These are phyloP conservation scores for Cheilosia pagana DNA, from an alignment of 2,888 invertebrate genomes.

Conservation along the genomic window DNA sequence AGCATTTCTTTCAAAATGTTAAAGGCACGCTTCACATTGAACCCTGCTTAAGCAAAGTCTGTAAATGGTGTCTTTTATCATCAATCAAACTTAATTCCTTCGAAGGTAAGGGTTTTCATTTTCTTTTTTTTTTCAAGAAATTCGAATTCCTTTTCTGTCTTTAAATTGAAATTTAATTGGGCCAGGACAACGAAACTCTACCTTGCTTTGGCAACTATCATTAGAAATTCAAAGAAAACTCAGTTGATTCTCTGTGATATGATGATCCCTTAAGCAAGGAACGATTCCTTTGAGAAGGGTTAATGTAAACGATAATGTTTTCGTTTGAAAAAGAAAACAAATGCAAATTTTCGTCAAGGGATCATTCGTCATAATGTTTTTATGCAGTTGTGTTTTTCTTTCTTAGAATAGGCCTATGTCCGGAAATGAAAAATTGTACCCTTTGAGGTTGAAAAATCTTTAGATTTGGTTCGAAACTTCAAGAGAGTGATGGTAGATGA, in stretches of 20 bases:
- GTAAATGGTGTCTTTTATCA: constrained; percentile 15
- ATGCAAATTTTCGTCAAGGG: neutral
- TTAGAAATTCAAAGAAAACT: constrained; percentile 23
- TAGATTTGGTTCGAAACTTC: too few relatives aligned
- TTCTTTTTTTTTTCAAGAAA: neutral
- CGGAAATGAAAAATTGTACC: constrained; percentile 14
- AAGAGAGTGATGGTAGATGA: neutral
- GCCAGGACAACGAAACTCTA: neutral
- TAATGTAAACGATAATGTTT: neutral
- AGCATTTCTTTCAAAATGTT: too few relatives aligned
- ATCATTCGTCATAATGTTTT: constrained; percentile 3
- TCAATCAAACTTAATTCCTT: constrained; percentile 25
- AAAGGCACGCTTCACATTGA: too few relatives aligned
- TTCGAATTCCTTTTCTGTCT: neutral
- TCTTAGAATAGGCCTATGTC: neutral
- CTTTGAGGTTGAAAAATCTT: neutral
- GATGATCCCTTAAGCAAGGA: constrained; percentile 22
- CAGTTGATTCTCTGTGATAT: constrained; percentile 20
- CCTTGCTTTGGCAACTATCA: constrained; percentile 13
- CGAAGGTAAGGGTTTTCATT: neutral
- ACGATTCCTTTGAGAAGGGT: constrained; percentile 33
- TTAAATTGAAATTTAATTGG: constrained; percentile 37
- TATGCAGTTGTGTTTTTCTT: neutral
- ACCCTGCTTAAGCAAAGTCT: too few relatives aligned
- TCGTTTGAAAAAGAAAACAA: neutral